These are phyloP conservation scores for Microplitis demolitor DNA, from an alignment of 1,140 invertebrate species.

Conservation along the genomic window DNA sequence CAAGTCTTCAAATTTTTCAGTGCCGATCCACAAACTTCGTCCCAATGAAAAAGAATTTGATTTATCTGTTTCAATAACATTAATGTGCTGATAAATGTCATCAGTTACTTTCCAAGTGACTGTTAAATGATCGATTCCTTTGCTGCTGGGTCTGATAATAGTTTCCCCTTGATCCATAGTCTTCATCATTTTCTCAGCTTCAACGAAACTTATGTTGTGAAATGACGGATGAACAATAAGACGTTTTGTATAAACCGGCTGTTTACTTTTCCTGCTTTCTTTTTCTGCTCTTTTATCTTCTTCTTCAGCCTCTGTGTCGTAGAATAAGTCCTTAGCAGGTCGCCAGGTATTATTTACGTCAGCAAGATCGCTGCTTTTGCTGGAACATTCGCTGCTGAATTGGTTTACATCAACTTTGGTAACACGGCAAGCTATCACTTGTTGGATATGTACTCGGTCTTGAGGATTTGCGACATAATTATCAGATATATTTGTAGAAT, in stretches of 20 bases:
- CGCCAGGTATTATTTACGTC: no score
- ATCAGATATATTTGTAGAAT: constrained; percentile 94
- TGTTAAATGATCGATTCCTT: no score
- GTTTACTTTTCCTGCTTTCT: constrained; percentile 77
- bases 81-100: no score
- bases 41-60: constrained; percentile 96
- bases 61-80: no score
- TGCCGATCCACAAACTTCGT: constrained; percentile 80
- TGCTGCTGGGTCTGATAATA: no score
- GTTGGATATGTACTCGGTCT: constrained; percentile 84
- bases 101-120: no score
- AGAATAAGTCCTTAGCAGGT: constrained; percentile 87
- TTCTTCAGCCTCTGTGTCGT: constrained; percentile 87
- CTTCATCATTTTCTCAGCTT: constrained; percentile 89
- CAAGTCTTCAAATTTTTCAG: constrained; percentile 94
- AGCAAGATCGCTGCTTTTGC: constrained; percentile 88
- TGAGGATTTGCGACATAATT: constrained; percentile 91
- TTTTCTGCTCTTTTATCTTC: constrained; percentile 79
- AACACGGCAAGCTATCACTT: constrained; percentile 92
- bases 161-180: constrained; percentile 95
- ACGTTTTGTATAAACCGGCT: constrained; percentile 87
- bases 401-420: constrained; percentile 94
- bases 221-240: constrained; percentile 98
- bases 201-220: constrained; percentile 93
- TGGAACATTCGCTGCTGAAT: constrained; percentile 93